Base-by-base conservation (phyloP, 2,113 vertebrate species). In the Hippocampus zosterae region DNA sequence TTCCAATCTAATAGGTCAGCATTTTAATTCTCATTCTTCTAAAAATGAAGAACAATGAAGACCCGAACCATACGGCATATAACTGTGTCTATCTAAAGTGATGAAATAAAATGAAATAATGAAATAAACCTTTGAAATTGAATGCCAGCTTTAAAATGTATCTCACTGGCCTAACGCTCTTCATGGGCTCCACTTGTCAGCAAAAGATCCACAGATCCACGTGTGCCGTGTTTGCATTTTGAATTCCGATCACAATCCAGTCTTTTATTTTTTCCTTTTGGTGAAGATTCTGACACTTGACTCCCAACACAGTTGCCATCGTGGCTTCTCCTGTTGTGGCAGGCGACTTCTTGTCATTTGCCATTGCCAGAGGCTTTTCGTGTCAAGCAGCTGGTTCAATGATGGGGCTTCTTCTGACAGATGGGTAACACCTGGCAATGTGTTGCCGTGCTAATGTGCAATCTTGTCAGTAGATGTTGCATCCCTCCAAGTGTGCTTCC, bases 351-450 rank as follows among this genome's bases (percentile, higher is more conserved):
- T 79, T 71, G 71, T 79, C 57, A 65, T 74, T 16, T 9, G 57
- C 57, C 71, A 69, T 27, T 48, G 50, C 73, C 23, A 59, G 18
- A 73, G 77, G 79, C 70, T 67, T 59, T 42, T 53, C 21, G 70
- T 52, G 71, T 21, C 73, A 67, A 59, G 60, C 62, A 62, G 23
- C 25, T 42, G 72, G 16, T 68, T 73, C 19, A 52, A 42, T 71
- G 42, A 50, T 40, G n/a, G 46, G 33, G 53, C 12, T 61, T 65
- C 27, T 60, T 48, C 60, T 67, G 56, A 42, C 72, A 75, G 62
- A 63, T 68, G 56, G 75, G 72, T 63, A 71, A 71, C 79, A 67
- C 64, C 70, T 77, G 72, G 71, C 67, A 74, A 15, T 23, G 13
- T 61, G 40, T 52, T 53, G n/a, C 57, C n/a, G 42, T 74, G 64